phyloP scores from a whole-genome alignment of 2,888 invertebrate species.

The Acanthopleura granulata region DNA sequence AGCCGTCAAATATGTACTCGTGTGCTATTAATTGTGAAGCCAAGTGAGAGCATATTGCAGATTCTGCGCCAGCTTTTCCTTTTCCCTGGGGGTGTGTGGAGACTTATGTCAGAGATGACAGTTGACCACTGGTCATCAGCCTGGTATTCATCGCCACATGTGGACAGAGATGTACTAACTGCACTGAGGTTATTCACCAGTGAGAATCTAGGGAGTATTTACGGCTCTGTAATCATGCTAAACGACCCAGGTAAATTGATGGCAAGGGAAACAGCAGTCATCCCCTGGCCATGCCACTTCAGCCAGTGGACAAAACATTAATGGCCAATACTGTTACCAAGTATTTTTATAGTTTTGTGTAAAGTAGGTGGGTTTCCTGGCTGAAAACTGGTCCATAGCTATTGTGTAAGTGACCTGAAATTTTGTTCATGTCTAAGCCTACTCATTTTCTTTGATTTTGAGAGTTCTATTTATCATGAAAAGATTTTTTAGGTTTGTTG shows the following conservation, averaged over 20 bases:
- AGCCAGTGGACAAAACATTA: too few species aligned
- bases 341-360: too few species aligned
- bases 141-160: not conserved
- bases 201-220: not conserved
- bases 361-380: too few species aligned
- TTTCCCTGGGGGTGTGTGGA: not conserved
- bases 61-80: not conserved
- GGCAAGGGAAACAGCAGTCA: not conserved
- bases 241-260: not conserved
- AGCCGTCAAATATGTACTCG: not conserved
- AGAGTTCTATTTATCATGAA: too few species aligned
- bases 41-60: not conserved
- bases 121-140: not conserved
- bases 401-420: too few species aligned
- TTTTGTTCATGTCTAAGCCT: too few species aligned
- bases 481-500: too few species aligned
- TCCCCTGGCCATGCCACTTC: too few species aligned
- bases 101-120: not conserved
- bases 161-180: not conserved
- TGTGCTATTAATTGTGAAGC: conserved; percentile 1
- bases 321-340: too few species aligned
- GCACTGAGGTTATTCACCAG: not conserved
- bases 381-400: too few species aligned
- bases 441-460: too few species aligned
- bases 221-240: conserved; percentile 12